Conservation (phyloP, 2,797 vertebrate genomes). For the Denticeps clupeoides region DNA sequence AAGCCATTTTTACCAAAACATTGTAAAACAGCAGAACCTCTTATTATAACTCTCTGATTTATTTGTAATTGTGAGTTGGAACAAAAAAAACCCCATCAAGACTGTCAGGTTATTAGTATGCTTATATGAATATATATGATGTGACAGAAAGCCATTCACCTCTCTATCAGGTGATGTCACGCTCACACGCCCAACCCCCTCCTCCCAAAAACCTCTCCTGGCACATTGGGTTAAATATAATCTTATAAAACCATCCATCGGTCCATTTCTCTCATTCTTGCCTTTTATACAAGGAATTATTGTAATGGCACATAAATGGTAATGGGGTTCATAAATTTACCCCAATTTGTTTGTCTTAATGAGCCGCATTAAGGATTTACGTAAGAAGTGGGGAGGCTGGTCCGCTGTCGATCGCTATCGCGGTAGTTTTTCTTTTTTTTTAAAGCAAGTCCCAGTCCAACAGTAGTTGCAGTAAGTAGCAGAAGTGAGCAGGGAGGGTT, state of each 20-base stretch:
- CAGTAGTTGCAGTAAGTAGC: background rate
- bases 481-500: background rate
- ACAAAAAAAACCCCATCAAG: too few species aligned
- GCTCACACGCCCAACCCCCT: constrained; percentile 11
- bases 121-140: too few species aligned
- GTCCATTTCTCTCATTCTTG: constrained; percentile 19
- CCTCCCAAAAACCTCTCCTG: too few species aligned
- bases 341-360: constrained; percentile 52
- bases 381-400: constrained; percentile 37
- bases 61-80: too few species aligned
- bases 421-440: constrained; percentile 46
- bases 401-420: constrained; percentile 46
- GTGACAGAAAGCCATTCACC: too few species aligned
- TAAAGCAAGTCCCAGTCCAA: too few species aligned
- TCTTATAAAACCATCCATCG: constrained; percentile 22
- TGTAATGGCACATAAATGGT: constrained; percentile 55
- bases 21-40: too few species aligned
- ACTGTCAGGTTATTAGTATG: too few species aligned
- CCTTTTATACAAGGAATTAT: constrained; percentile 43
- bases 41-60: too few species aligned
- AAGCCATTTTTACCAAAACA: too few species aligned
- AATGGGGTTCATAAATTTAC: constrained; percentile 53
- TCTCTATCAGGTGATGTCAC: too few species aligned
- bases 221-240: too few species aligned
- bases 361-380: constrained; percentile 45